Percentiles rank a stretch among this genome's conserved stretches.
phyloP scores from a whole-genome alignment of 2,797 vertebrate species.

The Alosa sapidissima region DNA sequence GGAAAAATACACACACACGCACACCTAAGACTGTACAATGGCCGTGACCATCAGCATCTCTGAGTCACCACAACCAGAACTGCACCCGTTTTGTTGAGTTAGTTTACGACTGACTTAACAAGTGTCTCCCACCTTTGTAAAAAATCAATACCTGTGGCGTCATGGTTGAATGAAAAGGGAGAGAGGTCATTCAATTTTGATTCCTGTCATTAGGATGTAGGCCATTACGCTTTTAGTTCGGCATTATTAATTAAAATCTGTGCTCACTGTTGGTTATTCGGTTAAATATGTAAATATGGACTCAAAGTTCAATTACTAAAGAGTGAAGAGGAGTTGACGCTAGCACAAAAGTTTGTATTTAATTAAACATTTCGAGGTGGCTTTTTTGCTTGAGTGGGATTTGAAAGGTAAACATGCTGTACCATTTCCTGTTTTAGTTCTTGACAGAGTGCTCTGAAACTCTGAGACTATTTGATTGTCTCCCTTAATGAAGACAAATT shows the following conservation, averaged over 20 bases:
- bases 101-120: background rate
- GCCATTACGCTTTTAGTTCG: background rate
- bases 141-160: slow-evolving; percentile 5
- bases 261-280: background rate
- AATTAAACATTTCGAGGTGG: background rate
- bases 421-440: background rate
- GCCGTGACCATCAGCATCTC: background rate
- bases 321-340: background rate
- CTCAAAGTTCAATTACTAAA: background rate
- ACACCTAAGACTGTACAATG: background rate
- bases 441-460: background rate
- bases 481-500: slow-evolving; percentile 9
- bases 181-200: background rate
- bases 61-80: background rate
- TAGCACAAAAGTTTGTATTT: background rate
- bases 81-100: background rate
- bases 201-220: background rate
- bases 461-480: background rate
- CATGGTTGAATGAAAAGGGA: slow-evolving; percentile 1
- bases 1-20: background rate
- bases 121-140: background rate
- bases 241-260: background rate
- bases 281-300: background rate
- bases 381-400: background rate
- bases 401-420: background rate